Evolutionary conservation across 2,113 vertebrate genomes (phyloP).

Genomic region (Panthera uncia): DNA sequence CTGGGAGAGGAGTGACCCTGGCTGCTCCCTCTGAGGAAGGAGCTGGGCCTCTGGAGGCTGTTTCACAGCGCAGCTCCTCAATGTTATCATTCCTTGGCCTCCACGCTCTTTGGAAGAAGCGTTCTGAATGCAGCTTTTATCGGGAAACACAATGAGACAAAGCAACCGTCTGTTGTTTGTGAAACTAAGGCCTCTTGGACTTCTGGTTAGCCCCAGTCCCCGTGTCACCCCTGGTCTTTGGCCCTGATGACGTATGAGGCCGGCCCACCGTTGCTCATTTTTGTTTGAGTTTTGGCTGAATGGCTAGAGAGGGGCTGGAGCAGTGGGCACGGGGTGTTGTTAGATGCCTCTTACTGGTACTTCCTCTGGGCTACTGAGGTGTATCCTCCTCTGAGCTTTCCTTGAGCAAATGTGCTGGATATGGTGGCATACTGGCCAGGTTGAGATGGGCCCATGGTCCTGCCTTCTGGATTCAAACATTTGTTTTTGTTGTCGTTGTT

Average conservation of each 20-base stretch:
- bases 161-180: background rate
- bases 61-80: background rate
- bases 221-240: background rate
- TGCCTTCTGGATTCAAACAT: background rate
- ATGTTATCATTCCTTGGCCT: background rate
- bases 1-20: rapidly evolving
- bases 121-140: background rate
- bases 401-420: background rate
- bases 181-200: background rate
- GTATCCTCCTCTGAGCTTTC: background rate
- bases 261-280: background rate
- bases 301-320: background rate
- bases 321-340: rapidly evolving
- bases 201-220: background rate
- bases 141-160: background rate
- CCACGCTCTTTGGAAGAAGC: background rate
- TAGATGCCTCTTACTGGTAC: background rate
- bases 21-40: too few species aligned
- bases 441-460: background rate
- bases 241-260: background rate
- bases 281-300: background rate
- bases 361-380: too few species aligned
- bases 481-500: background rate
- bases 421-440: background rate
- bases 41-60: background rate